Evolutionary conservation across 2,797 vertebrate species (phyloP), one percentile per base, ranked within the genome.

Genomic region (Karalla daura): DNA sequence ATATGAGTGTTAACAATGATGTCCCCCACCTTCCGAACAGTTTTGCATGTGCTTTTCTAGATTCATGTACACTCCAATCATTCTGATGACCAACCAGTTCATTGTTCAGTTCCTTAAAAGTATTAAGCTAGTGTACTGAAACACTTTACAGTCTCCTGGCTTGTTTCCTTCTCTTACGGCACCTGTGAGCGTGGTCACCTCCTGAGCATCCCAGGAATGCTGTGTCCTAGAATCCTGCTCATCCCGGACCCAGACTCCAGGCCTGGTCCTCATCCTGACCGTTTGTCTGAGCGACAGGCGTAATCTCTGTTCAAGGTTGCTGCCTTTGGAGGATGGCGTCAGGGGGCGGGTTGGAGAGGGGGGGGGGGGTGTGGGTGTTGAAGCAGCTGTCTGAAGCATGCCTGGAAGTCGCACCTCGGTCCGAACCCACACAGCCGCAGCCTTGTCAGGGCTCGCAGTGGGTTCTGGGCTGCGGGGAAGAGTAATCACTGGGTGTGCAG

Each of bases 251-350:
- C 13, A 2, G 70, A 78, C 86, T 81, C 80, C 77, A 25, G 43
- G 30, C 43, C 36, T 76, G 71, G 88, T 75, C 69, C 80, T 70
- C 50, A 80, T 78, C 74, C 79, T 75, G 74, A 70, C 79, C 64
- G 8, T 61, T 47, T 20, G 27, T 67, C 52, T 63, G 69, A 79
- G 63, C 72, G 67, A 75, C 70, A 50, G 66, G 54, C 52, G 69
- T 47, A 69, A 67, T 71, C 55, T 49, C 28, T 30, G 68, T 56
- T 44, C 66, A 75, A 64, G 72, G 70, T 39, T 5, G 50, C 43
- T 46, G 49, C 18, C 44, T 70, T 18, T 33, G 37, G 58, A 14
- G 4, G 39, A 51, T 28, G 12, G 2, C n/a, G n/a, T n/a, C n/a
- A n/a, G n/a, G n/a, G n/a, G n/a, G n/a, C n/a, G n/a, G n/a, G n/a